Conservation (phyloP, 2,113 vertebrate genomes). For the Brachirus orientalis region DNA sequence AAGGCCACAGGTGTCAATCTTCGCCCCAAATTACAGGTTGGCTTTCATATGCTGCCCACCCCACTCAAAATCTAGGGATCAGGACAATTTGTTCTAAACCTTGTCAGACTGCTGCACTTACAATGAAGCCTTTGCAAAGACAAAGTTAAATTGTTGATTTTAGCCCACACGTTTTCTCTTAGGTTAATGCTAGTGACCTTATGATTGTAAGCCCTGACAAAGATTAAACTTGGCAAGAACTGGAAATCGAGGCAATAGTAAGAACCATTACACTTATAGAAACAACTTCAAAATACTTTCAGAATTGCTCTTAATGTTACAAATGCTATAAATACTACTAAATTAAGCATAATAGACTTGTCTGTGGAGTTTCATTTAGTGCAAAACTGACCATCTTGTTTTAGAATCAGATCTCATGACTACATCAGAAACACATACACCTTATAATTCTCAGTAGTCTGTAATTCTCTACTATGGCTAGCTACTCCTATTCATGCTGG, state of each 20-base stretch:
- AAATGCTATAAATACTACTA: conserved; percentile 22
- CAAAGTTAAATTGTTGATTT: too few species aligned
- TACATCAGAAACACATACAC: conserved; percentile 55
- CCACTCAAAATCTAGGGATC: conserved; percentile 32
- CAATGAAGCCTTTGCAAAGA: conserved; percentile 12
- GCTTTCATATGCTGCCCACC: conserved; percentile 57
- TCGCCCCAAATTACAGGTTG: conserved; percentile 61
- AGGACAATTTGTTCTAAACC: conserved; percentile 28
- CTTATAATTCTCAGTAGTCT: conserved; percentile 57
- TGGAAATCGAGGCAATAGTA: conserved; percentile 1
- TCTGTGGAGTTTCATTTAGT: conserved; percentile 39
- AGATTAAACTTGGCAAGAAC: conserved; percentile 9
- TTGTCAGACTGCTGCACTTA: neutral
- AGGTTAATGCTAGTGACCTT: conserved; percentile 15
- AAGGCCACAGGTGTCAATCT: conserved; percentile 39
- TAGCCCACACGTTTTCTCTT: too few species aligned
- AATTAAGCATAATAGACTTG: conserved; percentile 32
- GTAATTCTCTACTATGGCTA: conserved; percentile 57
- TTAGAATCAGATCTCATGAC: conserved; percentile 65
- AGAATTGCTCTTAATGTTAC: neutral
- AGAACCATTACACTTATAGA: conserved; percentile 4
- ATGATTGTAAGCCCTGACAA: neutral
- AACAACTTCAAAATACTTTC: conserved; percentile 7
- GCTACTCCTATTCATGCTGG: conserved; percentile 73
- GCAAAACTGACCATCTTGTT: conserved; percentile 62